phyloP scores from a whole-genome alignment of 2,888 invertebrate genomes.

The Tachina fera region DNA sequence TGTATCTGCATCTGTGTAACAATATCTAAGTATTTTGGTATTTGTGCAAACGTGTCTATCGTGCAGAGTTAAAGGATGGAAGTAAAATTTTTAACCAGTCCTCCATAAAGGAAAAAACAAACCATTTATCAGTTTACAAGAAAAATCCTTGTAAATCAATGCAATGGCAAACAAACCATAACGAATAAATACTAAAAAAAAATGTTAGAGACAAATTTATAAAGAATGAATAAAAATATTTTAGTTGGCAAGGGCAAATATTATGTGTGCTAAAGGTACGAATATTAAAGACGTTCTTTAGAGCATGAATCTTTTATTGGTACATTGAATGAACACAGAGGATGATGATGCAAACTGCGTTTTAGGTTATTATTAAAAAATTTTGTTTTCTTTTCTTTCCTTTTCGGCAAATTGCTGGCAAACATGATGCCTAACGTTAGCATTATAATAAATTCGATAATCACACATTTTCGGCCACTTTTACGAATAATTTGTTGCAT shows the following conservation, averaged over 20 bases:
- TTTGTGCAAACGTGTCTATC: conserved; percentile 25
- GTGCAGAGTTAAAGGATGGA: conserved; percentile 50
- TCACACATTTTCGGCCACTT: neutral
- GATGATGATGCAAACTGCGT: conserved; percentile 29
- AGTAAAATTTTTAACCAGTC: conserved; percentile 61
- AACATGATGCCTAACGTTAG: neutral
- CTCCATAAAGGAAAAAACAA: conserved; percentile 72
- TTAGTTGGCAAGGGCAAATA: conserved; percentile 62
- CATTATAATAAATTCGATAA: neutral
- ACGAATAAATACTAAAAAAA: neutral
- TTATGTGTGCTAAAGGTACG: conserved; percentile 22
- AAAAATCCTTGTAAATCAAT: conserved; percentile 71
- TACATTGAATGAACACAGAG: neutral
- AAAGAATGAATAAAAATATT: conserved; percentile 61
- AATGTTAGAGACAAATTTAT: conserved; percentile 52
- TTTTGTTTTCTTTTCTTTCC: neutral
- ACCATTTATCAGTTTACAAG: conserved; percentile 73
- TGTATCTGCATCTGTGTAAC: neutral
- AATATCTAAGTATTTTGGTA: neutral
- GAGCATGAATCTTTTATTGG: conserved; percentile 43
- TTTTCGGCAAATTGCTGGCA: neutral
- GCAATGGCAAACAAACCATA: conserved; percentile 58
- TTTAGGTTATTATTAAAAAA: conserved; percentile 25
- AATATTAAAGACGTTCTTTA: conserved; percentile 41
- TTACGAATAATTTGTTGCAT: no score